Evolutionary conservation across 2,888 invertebrate species (phyloP).

Genomic region (Spisula subtruncata): DNA sequence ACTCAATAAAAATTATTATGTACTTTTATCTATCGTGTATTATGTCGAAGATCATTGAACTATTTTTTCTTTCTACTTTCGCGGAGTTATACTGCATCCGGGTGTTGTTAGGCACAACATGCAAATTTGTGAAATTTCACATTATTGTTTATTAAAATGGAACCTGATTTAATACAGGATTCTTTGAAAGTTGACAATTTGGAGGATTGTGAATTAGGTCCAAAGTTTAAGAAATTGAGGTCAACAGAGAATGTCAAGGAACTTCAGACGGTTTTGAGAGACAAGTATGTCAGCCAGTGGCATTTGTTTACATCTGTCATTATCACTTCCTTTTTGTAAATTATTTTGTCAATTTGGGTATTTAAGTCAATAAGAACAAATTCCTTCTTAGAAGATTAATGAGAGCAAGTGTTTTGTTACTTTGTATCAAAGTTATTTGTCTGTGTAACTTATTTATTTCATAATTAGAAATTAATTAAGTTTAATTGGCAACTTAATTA

Average conservation of each 20-base stretch:
- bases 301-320: constrained; percentile 4
- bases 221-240: constrained; percentile 81
- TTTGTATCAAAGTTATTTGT: too few species aligned
- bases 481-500: too few species aligned
- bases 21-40: background rate
- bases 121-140: constrained; percentile 36
- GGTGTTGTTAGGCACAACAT: constrained; percentile 54
- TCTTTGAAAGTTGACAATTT: constrained; percentile 68
- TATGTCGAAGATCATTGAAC: background rate
- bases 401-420: too few species aligned
- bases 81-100: constrained; percentile 47
- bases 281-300: constrained; percentile 86
- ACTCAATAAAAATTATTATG: too few species aligned
- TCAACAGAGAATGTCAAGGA: constrained; percentile 87
- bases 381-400: too few species aligned
- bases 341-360: too few species aligned
- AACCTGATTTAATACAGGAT: constrained; percentile 80
- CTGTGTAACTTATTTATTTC: too few species aligned
- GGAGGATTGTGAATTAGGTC: constrained; percentile 85
- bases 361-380: too few species aligned
- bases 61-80: background rate
- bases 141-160: constrained; percentile 71
- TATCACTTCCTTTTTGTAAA: too few species aligned
- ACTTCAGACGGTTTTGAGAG: constrained; percentile 89
- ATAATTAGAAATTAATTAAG: too few species aligned